phyloP scores from a whole-genome alignment of 2,888 invertebrate genomes.

The Elysia crispata region DNA sequence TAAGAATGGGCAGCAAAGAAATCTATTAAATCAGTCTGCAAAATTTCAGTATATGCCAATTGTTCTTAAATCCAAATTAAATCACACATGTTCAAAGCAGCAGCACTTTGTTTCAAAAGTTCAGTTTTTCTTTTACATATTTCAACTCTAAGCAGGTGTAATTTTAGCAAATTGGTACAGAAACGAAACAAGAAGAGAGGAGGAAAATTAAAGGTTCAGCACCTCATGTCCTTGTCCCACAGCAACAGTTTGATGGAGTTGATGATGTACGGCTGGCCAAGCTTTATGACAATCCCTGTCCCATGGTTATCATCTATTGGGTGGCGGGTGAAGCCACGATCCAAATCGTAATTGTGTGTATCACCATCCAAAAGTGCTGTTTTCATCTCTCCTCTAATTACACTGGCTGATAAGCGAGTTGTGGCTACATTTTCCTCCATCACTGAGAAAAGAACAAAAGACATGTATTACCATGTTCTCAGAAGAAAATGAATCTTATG shows the following conservation, averaged over 20 bases:
- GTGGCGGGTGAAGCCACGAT: conserved; percentile 93
- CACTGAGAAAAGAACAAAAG: conserved; percentile 80
- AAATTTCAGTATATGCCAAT: too few species aligned
- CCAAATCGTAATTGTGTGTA: conserved; percentile 80
- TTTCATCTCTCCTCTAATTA: conserved; percentile 93
- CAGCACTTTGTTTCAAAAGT: too few species aligned
- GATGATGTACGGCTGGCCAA: conserved; percentile 87
- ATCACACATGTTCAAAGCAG: too few species aligned
- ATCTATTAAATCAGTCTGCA: too few species aligned
- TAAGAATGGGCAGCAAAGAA: too few species aligned
- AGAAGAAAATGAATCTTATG: too few species aligned
- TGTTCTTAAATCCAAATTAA: too few species aligned
- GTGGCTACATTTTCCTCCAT: conserved; percentile 95
- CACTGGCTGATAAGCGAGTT: conserved; percentile 87
- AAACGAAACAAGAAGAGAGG: not conserved
- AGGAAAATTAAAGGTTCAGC: not conserved
- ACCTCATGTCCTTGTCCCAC: conserved; percentile 95
- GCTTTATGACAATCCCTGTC: conserved; percentile 90
- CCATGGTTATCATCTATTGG: conserved; percentile 85
- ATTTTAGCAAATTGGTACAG: too few species aligned
- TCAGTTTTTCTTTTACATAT: too few species aligned
- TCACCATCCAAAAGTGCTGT: conserved; percentile 93
- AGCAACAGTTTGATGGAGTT: conserved; percentile 94
- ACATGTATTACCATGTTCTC: not conserved
- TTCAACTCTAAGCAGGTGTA: too few species aligned